A percentile compares a stretch with the other conserved stretches of the same genome.
These are phyloP conservation scores for Enteromius paludinosus DNA, from an alignment of 2,797 vertebrate genomes.

Conservation along the genomic window DNA sequence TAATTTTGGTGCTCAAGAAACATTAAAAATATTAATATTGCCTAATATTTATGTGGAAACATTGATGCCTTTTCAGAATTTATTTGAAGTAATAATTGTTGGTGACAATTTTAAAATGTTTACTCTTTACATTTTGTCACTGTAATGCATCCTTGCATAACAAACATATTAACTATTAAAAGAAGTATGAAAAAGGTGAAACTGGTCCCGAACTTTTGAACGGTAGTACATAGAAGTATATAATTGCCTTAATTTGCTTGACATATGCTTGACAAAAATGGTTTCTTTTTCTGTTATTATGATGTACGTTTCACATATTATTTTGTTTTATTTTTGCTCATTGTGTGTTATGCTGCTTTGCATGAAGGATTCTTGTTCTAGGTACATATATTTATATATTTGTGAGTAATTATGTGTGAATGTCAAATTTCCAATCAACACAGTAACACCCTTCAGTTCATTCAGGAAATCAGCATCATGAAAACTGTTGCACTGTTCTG, in stretches of 20 bases:
- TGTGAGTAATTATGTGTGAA: neutral
- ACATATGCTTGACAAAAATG: neutral
- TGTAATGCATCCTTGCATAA: neutral
- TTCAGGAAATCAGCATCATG: neutral
- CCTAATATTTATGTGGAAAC: neutral
- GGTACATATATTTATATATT: neutral
- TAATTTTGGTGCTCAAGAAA: neutral
- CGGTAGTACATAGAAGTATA: neutral
- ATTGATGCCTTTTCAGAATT: neutral
- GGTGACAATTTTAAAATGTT: neutral
- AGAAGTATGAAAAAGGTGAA: neutral
- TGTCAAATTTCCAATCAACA: neutral
- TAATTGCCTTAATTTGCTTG: neutral
- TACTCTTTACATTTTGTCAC: neutral
- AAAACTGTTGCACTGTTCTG: conserved; percentile 2
- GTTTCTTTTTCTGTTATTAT: neutral
- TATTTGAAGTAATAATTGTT: neutral
- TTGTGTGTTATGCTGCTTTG: conserved; percentile 11
- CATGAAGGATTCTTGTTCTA: conserved; percentile 17
- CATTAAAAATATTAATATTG: neutral
- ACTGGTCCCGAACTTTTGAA: neutral
- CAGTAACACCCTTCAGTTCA: neutral
- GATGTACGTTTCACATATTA: neutral
- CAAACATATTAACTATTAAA: neutral
- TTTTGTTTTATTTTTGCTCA: neutral